phyloP scores from a whole-genome alignment of 92 coral and sea anemone species.

The Epizoanthus illoricatus region DNA sequence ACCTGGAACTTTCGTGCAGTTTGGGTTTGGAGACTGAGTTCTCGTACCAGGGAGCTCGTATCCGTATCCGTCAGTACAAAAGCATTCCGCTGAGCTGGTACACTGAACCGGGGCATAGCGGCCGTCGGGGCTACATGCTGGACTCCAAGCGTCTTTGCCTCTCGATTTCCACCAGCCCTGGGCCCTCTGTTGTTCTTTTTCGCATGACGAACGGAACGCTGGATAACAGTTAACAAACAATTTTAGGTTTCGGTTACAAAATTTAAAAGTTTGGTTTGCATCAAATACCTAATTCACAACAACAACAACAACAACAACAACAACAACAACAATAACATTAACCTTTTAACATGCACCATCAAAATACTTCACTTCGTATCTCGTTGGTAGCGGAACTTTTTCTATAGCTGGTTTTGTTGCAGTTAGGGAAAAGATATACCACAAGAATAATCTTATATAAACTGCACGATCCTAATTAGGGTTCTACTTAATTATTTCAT shows the following conservation, averaged over 20 bases:
- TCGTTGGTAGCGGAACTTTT: no score
- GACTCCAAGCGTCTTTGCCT: slow-evolving; percentile 49
- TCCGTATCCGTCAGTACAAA: slow-evolving; percentile 78
- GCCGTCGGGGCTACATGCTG: slow-evolving; percentile 66
- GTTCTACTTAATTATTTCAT: no score
- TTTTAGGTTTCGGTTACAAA: background rate
- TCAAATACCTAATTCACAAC: background rate
- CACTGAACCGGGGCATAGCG: slow-evolving; percentile 66
- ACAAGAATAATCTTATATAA: no score
- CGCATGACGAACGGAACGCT: slow-evolving; percentile 74
- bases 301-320: background rate
- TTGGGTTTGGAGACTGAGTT: slow-evolving; percentile 44
- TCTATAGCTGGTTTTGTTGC: no score
- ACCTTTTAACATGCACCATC: no score
- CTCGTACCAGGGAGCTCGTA: slow-evolving; percentile 71
- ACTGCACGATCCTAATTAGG: no score
- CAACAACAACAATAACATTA: no score
- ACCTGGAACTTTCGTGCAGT: slow-evolving; percentile 74
- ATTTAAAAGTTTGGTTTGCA: background rate
- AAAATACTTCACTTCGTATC: no score
- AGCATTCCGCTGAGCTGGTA: slow-evolving; percentile 51
- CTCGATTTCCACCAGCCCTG: slow-evolving; percentile 57
- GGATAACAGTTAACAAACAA: background rate
- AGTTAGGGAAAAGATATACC: no score
- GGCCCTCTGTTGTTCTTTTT: slow-evolving; percentile 78